Evolutionary conservation across 1,140 invertebrate genomes (phyloP).

Genomic region (Nasonia vitripennis): DNA sequence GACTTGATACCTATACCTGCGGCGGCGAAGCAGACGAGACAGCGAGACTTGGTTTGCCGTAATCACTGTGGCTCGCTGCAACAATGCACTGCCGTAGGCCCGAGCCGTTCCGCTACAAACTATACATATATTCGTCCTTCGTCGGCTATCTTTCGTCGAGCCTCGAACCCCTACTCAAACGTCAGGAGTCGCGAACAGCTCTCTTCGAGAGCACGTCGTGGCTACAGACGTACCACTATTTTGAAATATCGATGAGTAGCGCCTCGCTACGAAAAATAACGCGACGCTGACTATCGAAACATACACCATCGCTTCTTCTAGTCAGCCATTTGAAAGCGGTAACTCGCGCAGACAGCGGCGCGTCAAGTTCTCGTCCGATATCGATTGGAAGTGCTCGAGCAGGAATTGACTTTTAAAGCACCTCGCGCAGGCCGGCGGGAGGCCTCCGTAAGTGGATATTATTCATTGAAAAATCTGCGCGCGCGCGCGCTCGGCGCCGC

Average conservation of each 20-base stretch:
- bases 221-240: no score
- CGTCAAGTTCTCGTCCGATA: background rate
- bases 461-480: constrained; percentile 58
- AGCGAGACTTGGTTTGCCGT: constrained; percentile 53
- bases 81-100: constrained; percentile 62
- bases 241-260: no score
- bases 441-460: constrained; percentile 54
- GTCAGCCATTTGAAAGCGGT: constrained; percentile 21
- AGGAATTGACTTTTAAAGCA: constrained; percentile 64
- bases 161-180: no score
- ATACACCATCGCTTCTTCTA: background rate
- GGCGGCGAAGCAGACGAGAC: constrained; percentile 5
- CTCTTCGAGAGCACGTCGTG: no score
- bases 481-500: background rate
- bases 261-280: no score
- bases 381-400: constrained; percentile 16
- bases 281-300: no score
- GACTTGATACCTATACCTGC: background rate
- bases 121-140: background rate
- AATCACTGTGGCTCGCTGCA: constrained; percentile 62
- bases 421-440: background rate
- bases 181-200: no score
- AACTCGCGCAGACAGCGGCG: no score
- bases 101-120: constrained; percentile 41
- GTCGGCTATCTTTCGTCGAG: no score